phyloP scores from a whole-genome alignment of 2,797 vertebrate species.

The Rhadinocentrus ornatus region DNA sequence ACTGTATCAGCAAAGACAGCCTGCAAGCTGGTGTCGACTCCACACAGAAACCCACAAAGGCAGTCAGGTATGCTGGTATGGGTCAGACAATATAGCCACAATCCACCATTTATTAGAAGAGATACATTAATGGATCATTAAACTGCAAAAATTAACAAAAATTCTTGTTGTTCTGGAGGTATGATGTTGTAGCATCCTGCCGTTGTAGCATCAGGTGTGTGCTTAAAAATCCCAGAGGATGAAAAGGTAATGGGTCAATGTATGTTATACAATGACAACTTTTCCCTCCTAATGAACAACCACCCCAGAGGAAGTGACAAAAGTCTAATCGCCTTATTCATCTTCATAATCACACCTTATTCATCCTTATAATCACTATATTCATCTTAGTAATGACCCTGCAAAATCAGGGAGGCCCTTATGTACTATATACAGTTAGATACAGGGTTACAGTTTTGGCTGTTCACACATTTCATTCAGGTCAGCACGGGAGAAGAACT shows the following conservation, averaged over 20 bases:
- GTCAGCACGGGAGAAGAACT: slow-evolving; percentile 23
- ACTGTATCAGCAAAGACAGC: slow-evolving; percentile 15
- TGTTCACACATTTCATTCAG: slow-evolving; percentile 46
- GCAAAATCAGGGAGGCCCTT: slow-evolving; percentile 48
- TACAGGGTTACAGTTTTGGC: slow-evolving; percentile 1
- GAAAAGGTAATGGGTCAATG: slow-evolving; percentile 63
- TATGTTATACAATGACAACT: slow-evolving; percentile 60
- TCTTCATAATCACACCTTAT: slow-evolving; percentile 83
- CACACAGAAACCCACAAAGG: not conserved
- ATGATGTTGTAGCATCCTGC: not conserved
- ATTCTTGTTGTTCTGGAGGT: slow-evolving; percentile 8
- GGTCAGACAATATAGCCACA: slow-evolving; percentile 44
- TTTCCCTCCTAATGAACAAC: slow-evolving; percentile 59
- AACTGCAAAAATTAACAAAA: slow-evolving; percentile 50
- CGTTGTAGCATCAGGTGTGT: slow-evolving; percentile 40
- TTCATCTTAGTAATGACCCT: slow-evolving; percentile 78
- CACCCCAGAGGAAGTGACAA: slow-evolving; percentile 62
- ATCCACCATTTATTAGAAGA: slow-evolving; percentile 16
- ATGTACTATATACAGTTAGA: slow-evolving; percentile 21
- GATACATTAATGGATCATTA: slow-evolving; percentile 54
- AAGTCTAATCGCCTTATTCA: slow-evolving; percentile 79
- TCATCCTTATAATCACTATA: slow-evolving; percentile 78
- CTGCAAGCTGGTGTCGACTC: slow-evolving; percentile 13
- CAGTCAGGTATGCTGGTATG: slow-evolving; percentile 23
- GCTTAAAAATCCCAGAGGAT: slow-evolving; percentile 45